phyloP scores from a whole-genome alignment of 2,888 invertebrate genomes.

The Trachelus tabidus region DNA sequence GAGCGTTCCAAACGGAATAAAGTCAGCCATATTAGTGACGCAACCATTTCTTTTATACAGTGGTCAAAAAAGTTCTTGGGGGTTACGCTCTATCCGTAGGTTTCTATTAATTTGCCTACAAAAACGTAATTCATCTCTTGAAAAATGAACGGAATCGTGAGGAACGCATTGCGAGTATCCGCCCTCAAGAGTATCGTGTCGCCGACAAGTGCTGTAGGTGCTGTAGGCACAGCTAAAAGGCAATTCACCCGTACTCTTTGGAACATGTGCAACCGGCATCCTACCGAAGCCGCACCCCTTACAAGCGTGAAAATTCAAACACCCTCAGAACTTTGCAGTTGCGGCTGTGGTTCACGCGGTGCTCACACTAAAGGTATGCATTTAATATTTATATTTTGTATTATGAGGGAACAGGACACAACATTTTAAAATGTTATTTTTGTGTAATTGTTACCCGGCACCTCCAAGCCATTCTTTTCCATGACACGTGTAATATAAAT shows the following conservation, averaged over 20 bases:
- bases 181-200: slow-evolving; percentile 60
- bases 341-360: slow-evolving; percentile 73
- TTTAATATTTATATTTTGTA: slow-evolving; percentile 15
- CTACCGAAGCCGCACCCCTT: slow-evolving; percentile 45
- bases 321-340: slow-evolving; percentile 75
- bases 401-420: not conserved
- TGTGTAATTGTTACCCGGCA: not conserved
- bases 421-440: slow-evolving; percentile 3
- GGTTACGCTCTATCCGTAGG: not conserved
- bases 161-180: slow-evolving; percentile 70
- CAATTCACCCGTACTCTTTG: slow-evolving; percentile 78
- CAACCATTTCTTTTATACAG: not conserved
- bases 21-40: not conserved
- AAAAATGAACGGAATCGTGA: slow-evolving; percentile 79
- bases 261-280: slow-evolving; percentile 74
- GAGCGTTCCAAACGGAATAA: not conserved
- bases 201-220: slow-evolving; percentile 63
- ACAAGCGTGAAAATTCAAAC: slow-evolving; percentile 65
- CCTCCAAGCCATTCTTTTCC: not conserved
- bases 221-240: slow-evolving; percentile 69
- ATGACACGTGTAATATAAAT: not conserved
- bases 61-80: not conserved
- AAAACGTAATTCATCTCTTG: not conserved
- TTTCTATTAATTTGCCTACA: not conserved
- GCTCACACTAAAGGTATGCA: slow-evolving; percentile 78